Evolutionary conservation across 2,888 invertebrate species (phyloP), one percentile per base, ranked within the genome.

Genomic region (Trypoxylon attenuatum): DNA sequence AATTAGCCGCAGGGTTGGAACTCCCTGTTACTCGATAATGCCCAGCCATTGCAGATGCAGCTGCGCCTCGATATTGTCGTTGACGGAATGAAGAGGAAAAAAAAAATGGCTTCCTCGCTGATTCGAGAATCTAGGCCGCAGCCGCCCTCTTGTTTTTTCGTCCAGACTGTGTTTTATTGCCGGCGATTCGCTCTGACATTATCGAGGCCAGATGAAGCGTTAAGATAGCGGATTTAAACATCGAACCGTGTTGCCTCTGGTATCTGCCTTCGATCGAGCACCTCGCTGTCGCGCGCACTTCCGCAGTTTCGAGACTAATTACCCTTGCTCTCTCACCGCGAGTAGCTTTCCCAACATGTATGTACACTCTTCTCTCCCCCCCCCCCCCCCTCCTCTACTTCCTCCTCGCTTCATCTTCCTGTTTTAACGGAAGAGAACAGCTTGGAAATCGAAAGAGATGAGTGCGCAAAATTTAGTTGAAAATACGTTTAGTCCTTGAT

Each of bases 181-280:
- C 33, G 33, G 33, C 33, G 33, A 33, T 33, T 38, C 45, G 15
- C 15, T 18, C 23, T 33, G 33, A 33, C 33, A 33, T 33, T 33
- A 33, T 33, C 33, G 33, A 8, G 33, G 33, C 33, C n/a, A 33
- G 33, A 33, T 33, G 33, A 33, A 13, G 33, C 33, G 33, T 33
- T 33, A 33, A 33, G 33, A 33, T 33, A 33, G 33, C 10, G 13
- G 33, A 3, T 33, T 33, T 33, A 33, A 33, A 33, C 33, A 13
- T 33, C 33, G 33, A 33, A 33, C n/a, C 33, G 33, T 10, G n/a
- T 13, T 10, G 33, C n/a, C 13, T 3, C 60, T 25, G 49, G 38
- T 50, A 51, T 39, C 45, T 46, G 54, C 45, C 21, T 38, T 13
- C 33, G 33, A 33, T 33, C 33, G 33, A 33, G 33, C 13, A 10